phyloP scores from a whole-genome alignment of 2,113 vertebrate genomes.

The Oncorhynchus nerka region DNA sequence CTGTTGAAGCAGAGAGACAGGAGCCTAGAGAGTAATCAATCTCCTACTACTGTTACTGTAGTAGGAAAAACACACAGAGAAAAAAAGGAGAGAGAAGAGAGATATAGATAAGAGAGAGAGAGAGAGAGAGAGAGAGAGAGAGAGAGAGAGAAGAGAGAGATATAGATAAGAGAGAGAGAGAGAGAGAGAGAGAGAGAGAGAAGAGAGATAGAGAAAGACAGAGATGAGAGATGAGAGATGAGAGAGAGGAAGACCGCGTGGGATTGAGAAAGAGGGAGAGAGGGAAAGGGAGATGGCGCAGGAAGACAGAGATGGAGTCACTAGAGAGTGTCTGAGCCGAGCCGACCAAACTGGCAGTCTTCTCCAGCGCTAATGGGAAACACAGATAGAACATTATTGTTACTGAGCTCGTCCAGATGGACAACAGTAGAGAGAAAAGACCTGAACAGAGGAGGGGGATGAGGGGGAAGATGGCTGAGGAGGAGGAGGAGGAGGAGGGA shows the following conservation, averaged over 20 bases:
- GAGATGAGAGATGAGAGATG: not conserved
- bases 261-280: not conserved
- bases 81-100: conserved; percentile 7
- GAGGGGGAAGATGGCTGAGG: conserved; percentile 4
- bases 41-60: conserved; percentile 3
- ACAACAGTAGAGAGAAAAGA: conserved; percentile 38
- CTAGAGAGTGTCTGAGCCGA: conserved; percentile 16
- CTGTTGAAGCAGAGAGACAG: conserved; percentile 35
- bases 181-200: too few relatives aligned
- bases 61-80: conserved; percentile 10
- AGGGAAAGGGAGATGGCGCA: conserved; percentile 2
- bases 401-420: conserved; percentile 45
- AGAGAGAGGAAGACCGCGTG: conserved; percentile 4
- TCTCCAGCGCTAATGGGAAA: conserved; percentile 45
- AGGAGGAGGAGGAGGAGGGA: not conserved
- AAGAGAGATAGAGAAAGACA: not conserved
- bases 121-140: not conserved
- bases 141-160: not conserved
- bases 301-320: conserved; percentile 27
- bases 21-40: conserved; percentile 29
- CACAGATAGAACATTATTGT: conserved; percentile 41
- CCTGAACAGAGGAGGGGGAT: conserved; percentile 25
- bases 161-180: not conserved
- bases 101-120: conserved; percentile 9
- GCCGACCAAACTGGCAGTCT: conserved; percentile 29